These are phyloP conservation scores for Sturmia bella DNA, from an alignment of 2,888 invertebrate genomes.

Conservation along the genomic window DNA sequence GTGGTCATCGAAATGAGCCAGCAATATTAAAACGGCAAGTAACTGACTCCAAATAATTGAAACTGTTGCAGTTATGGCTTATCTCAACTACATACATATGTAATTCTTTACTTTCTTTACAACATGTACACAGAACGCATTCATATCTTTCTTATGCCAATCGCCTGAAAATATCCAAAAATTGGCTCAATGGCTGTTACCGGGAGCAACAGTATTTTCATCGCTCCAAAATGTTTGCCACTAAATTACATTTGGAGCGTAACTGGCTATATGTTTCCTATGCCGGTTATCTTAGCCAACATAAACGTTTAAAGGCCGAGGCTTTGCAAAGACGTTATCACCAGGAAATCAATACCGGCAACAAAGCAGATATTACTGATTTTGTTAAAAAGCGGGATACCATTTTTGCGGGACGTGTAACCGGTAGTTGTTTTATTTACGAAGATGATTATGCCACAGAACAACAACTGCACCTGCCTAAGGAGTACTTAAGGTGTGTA, in stretches of 20 bases:
- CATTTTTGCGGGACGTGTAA: constrained; percentile 78
- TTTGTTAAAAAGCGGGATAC: constrained; percentile 77
- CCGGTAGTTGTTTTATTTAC: constrained; percentile 78
- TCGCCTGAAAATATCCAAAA: constrained; percentile 81
- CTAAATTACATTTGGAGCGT: constrained; percentile 83
- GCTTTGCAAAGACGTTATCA: constrained; percentile 77
- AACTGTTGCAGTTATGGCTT: background rate
- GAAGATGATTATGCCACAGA: constrained; percentile 75
- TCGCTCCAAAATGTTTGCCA: constrained; percentile 82
- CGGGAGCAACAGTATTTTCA: constrained; percentile 82
- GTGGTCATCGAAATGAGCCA: constrained; percentile 78
- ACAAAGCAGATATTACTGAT: constrained; percentile 77
- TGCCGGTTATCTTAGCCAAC: constrained; percentile 79
- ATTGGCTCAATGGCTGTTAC: constrained; percentile 84
- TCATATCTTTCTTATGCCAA: constrained; percentile 77
- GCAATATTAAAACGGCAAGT: constrained; percentile 74
- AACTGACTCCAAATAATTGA: background rate
- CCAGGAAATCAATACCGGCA: constrained; percentile 74
- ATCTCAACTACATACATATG: background rate
- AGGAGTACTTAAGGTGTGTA: constrained; percentile 77
- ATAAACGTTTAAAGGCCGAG: constrained; percentile 77
- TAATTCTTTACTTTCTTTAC: background rate
- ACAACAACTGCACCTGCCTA: constrained; percentile 76
- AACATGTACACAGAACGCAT: constrained; percentile 74
- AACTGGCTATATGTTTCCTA: constrained; percentile 84